phyloP scores from a whole-genome alignment of 2,888 invertebrate species.

The Meloe dianella region DNA sequence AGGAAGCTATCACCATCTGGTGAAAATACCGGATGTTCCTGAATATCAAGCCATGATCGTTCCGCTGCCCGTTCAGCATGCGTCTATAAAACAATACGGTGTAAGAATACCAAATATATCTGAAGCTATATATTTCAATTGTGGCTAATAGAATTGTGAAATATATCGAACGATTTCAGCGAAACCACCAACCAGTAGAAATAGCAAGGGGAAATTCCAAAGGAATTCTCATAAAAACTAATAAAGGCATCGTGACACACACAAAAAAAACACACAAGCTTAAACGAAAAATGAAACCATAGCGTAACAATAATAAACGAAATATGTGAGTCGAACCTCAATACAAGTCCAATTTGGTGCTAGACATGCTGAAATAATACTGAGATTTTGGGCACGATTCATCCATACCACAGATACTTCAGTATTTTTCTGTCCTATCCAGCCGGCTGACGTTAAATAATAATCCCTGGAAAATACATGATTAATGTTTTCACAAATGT shows the following conservation, averaged over 20 bases:
- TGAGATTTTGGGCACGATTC: conserved; percentile 91
- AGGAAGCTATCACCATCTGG: conserved; percentile 85
- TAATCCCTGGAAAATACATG: conserved; percentile 72
- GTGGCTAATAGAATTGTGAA: not conserved
- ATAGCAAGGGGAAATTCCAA: not conserved
- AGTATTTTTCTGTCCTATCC: conserved; percentile 80
- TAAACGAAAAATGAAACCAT: conserved; percentile 8
- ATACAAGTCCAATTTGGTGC: conserved; percentile 84
- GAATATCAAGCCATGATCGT: conserved; percentile 84
- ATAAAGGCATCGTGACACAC: too few relatives aligned
- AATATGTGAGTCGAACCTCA: conserved; percentile 66
- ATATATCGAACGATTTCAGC: not conserved
- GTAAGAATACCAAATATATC: not conserved
- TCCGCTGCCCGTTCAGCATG: conserved; percentile 85
- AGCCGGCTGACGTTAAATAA: conserved; percentile 90
- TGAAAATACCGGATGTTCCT: conserved; percentile 83
- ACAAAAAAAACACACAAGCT: not conserved
- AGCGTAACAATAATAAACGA: not conserved
- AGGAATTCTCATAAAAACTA: not conserved
- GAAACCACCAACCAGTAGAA: not conserved
- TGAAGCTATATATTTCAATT: not conserved
- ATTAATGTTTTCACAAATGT: conserved; percentile 26
- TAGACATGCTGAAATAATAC: conserved; percentile 84
- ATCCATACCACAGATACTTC: conserved; percentile 90
- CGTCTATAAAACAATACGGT: conserved; percentile 61